Evolutionary conservation across 2,888 invertebrate species (phyloP), one percentile per base, ranked within the genome.

Genomic region (Congeria kusceri): DNA sequence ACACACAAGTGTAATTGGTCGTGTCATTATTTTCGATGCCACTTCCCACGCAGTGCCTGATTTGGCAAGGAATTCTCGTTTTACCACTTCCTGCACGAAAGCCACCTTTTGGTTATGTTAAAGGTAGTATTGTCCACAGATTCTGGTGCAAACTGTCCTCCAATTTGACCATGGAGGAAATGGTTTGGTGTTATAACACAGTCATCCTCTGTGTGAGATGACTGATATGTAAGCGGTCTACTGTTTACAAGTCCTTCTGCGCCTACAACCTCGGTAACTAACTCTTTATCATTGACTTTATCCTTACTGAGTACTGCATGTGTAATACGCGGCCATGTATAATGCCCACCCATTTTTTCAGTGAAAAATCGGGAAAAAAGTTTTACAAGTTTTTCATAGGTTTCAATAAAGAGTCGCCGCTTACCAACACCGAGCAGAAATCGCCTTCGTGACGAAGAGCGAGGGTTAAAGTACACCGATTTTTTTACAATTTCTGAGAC

Each of bases 91-190:
- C 57, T 86, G 84, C 0, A 80, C 65, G 13, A 39, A 29, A 23
- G 44, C 83, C 76, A 86, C 13, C 80, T 27, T 25, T 62, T 65
- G 44, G 47, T 20, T 39, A 39, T 28, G 47, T 49, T 47, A 32
- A 29, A 73, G 0, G 23, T 1, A 5, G 53, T 68, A 3, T 25
- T n/a, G 46, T n/a, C n/a, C n/a, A n/a, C n/a, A n/a, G n/a, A n/a
- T n/a, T 81, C 70, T 29, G 83, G 77, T 3, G 80, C 83, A 57
- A 85, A 80, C 28, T 81, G 66, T n/a, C n/a, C n/a, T 2, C 83
- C 77, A 15, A 71, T 18, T 71, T 87, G 86, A 27, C 80, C 76
- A 73, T 57, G 63, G 9, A 86, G n/a, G 58, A 87, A 83, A 71
- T 87, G 80, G 46, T 86, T 84, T 15, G 83, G 84, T 11, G 86